These are phyloP conservation scores for Argopecten irradians DNA, from an alignment of 1,140 invertebrate species.

Conservation along the genomic window DNA sequence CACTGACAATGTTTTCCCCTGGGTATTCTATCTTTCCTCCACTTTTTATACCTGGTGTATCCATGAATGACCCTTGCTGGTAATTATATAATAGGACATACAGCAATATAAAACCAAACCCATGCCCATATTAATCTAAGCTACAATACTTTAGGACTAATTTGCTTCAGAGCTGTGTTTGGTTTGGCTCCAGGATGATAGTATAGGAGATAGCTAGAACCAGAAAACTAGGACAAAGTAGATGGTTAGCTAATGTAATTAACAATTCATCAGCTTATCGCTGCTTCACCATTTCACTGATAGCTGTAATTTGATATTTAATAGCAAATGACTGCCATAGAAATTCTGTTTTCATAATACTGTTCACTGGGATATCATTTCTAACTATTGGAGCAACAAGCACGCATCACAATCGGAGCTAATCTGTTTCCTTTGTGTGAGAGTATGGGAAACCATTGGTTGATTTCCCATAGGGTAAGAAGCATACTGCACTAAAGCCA, in stretches of 20 bases:
- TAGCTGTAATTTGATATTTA: background rate
- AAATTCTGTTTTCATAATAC: background rate
- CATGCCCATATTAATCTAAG: background rate
- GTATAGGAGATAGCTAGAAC: background rate
- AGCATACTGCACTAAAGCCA: slow-evolving; percentile 20
- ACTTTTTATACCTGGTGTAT: background rate
- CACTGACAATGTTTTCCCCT: no score
- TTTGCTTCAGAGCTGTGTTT: background rate
- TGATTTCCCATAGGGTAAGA: slow-evolving; percentile 9
- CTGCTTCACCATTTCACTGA: background rate
- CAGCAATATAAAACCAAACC: no score
- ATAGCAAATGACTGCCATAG: background rate
- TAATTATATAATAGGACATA: no score
- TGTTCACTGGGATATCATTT: background rate
- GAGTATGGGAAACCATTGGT: background rate
- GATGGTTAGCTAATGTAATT: slow-evolving; percentile 10
- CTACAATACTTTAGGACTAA: background rate
- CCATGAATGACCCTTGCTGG: background rate
- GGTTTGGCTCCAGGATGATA: background rate
- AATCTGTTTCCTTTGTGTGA: slow-evolving; percentile 1
- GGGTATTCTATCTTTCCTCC: no score
- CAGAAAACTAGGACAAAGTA: background rate
- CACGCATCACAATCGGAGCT: background rate
- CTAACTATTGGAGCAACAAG: background rate
- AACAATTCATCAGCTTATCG: background rate